These are phyloP conservation scores for Tragopan temminckii DNA, from an alignment of 2,797 vertebrate species.

Conservation along the genomic window DNA sequence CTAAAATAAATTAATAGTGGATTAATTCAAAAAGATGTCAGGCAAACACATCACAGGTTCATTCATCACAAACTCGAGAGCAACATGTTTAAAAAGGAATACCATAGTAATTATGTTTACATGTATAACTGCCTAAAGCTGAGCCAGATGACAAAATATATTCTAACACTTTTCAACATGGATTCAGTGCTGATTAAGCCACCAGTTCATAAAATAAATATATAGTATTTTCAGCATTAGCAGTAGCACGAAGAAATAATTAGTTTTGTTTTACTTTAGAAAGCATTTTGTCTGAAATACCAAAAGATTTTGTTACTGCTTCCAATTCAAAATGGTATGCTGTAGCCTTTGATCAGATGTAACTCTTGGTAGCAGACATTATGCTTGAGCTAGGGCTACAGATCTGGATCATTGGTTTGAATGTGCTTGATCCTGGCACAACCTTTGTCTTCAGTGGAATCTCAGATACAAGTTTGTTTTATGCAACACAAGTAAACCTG, in stretches of 20 bases:
- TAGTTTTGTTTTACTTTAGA: neutral
- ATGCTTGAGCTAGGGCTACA: neutral
- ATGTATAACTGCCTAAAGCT: conserved; percentile 56
- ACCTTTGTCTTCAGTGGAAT: neutral
- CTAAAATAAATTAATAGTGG: conserved; percentile 70
- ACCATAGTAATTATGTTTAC: conserved; percentile 37
- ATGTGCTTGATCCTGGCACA: neutral
- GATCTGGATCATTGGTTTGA: neutral
- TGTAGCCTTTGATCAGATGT: neutral
- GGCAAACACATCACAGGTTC: conserved; percentile 11
- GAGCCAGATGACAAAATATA: conserved; percentile 27
- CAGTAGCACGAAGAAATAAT: neutral
- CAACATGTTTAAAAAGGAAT: neutral
- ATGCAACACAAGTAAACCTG: neutral
- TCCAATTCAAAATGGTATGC: neutral
- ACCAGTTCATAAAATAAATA: conserved; percentile 12
- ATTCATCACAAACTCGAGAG: conserved; percentile 15
- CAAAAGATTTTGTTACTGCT: neutral
- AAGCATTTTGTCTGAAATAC: neutral
- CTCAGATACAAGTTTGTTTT: neutral
- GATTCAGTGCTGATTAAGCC: conserved; percentile 27
- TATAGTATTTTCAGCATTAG: neutral
- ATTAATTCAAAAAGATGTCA: conserved; percentile 63
- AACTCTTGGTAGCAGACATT: neutral
- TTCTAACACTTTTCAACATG: conserved; percentile 21